These are phyloP conservation scores for Plebejus melissa DNA, from an alignment of 2,888 invertebrate species.

Conservation along the genomic window DNA sequence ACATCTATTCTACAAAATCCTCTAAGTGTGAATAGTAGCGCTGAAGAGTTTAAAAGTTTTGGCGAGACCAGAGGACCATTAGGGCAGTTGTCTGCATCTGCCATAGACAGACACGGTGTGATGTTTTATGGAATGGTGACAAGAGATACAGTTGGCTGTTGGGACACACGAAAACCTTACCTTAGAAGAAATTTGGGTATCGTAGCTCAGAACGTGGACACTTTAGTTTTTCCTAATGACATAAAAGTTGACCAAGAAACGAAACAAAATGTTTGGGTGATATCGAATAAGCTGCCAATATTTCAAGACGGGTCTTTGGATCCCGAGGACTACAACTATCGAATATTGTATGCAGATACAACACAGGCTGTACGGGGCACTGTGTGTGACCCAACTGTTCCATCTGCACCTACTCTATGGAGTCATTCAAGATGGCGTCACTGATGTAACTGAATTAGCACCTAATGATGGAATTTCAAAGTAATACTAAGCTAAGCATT, in stretches of 20 bases:
- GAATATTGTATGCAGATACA: conserved; percentile 83
- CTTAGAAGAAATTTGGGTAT: conserved; percentile 80
- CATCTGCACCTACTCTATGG: conserved; percentile 5
- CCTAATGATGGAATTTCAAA: neutral
- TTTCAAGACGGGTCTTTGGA: conserved; percentile 84
- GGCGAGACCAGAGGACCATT: conserved; percentile 77
- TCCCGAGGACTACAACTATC: conserved; percentile 83
- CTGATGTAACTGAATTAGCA: neutral
- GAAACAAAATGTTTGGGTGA: conserved; percentile 85
- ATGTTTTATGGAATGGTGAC: conserved; percentile 90
- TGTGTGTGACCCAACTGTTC: conserved; percentile 82
- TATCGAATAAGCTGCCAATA: conserved; percentile 86
- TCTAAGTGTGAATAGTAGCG: conserved; percentile 52
- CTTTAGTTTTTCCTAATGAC: conserved; percentile 89
- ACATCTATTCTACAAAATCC: conserved; percentile 83
- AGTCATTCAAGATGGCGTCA: neutral
- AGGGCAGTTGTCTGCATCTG: conserved; percentile 87
- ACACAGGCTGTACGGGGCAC: conserved; percentile 82
- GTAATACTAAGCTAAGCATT: too few species aligned
- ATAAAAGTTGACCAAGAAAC: conserved; percentile 85
- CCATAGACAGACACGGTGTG: conserved; percentile 84
- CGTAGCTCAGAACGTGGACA: conserved; percentile 80
- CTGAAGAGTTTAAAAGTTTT: conserved; percentile 54
- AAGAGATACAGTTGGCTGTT: conserved; percentile 87
- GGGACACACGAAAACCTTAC: conserved; percentile 87